These are phyloP conservation scores for Leptodactylus fuscus DNA, from an alignment of 2,113 vertebrate species.

Conservation along the genomic window DNA sequence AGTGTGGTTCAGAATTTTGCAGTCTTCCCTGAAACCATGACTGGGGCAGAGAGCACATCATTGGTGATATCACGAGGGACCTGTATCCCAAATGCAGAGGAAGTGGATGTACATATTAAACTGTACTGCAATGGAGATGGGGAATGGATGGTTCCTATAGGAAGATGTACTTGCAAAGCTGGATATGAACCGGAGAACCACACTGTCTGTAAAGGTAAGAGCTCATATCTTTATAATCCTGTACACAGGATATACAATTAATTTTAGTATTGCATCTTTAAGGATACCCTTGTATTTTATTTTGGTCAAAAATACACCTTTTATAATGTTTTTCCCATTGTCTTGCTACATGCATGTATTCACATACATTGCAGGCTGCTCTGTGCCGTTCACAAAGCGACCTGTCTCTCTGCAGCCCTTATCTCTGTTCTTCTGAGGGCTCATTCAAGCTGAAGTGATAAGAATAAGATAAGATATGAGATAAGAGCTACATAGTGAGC, in stretches of 20 bases:
- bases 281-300: too few species aligned
- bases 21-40: slow-evolving; percentile 97
- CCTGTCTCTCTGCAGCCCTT: too few species aligned
- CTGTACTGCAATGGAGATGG: slow-evolving; percentile 98
- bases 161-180: slow-evolving; percentile 95
- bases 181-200: slow-evolving; percentile 95
- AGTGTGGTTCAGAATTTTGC: slow-evolving; percentile 98
- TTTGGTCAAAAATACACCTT: too few species aligned
- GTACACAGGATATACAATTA: too few species aligned
- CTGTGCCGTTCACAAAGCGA: too few species aligned
- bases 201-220: slow-evolving; percentile 90
- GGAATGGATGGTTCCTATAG: slow-evolving; percentile 99
- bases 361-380: too few species aligned
- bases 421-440: too few species aligned
- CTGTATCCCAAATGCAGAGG: slow-evolving; percentile 94
- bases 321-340: too few species aligned
- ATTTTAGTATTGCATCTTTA: neutral
- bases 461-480: too few species aligned
- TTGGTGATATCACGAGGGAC: slow-evolving; percentile 93
- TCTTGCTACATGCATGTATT: too few species aligned
- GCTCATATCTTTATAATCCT: neutral
- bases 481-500: too few species aligned
- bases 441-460: too few species aligned
- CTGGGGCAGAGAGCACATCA: slow-evolving; percentile 96
- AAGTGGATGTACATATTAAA: slow-evolving; percentile 97